Evolutionary conservation across 1,140 invertebrate species (phyloP).

Genomic region (Drosophila teissieri): DNA sequence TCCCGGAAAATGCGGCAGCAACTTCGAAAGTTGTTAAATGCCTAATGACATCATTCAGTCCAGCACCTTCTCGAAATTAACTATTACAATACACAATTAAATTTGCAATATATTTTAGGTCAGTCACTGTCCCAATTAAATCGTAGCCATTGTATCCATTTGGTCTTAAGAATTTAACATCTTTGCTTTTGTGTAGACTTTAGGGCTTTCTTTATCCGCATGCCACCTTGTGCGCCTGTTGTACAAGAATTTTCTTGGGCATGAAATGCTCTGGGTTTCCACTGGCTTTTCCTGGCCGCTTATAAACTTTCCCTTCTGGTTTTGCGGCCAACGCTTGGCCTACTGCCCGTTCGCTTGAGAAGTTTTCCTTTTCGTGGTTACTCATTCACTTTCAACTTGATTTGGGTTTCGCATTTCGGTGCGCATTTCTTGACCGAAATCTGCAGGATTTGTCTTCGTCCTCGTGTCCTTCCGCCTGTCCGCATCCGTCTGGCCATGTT

Average conservation of each 20-base stretch:
- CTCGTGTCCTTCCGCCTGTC: conserved; percentile 43
- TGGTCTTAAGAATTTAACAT: background rate
- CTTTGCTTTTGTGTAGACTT: conserved; percentile 24
- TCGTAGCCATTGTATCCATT: background rate
- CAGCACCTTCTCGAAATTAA: conserved; percentile 8
- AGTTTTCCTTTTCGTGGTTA: conserved; percentile 29
- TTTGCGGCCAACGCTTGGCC: conserved; percentile 44
- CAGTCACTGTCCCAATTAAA: no score
- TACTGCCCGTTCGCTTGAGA: conserved; percentile 17
- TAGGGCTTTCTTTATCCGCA: conserved; percentile 15
- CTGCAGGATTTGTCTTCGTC: conserved; percentile 67
- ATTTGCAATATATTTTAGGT: no score
- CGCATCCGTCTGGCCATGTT: conserved; percentile 41
- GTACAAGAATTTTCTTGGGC: conserved; percentile 26
- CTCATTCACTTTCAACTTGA: conserved; percentile 69
- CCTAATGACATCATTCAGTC: conserved; percentile 33
- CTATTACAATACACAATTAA: background rate
- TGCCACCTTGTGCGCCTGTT: conserved; percentile 34
- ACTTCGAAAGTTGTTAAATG: conserved; percentile 39
- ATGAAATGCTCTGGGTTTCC: conserved; percentile 22
- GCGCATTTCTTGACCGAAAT: conserved; percentile 75
- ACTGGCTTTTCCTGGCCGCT: conserved; percentile 23
- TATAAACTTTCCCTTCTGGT: conserved; percentile 54
- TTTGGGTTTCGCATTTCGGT: conserved; percentile 60
- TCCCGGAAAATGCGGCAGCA: conserved; percentile 28